Base-by-base conservation (phyloP, 2,113 vertebrate species). In the Monarcha castaneiventris region DNA sequence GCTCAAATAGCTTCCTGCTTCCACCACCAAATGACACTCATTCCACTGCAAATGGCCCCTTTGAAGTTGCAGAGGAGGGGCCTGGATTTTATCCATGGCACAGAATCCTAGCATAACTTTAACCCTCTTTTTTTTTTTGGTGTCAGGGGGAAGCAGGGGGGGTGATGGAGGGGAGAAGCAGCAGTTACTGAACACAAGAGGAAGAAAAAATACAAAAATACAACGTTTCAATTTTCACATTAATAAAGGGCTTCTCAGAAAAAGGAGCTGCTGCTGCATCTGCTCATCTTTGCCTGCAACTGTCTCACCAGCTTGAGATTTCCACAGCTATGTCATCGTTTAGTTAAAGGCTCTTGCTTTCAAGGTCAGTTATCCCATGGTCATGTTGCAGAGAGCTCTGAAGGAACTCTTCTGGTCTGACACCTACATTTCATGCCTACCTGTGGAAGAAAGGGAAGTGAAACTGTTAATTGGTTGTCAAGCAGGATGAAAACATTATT, bases 1-100 rank as follows among this genome's bases (percentile, higher is more conserved):
- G 56, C 48, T 46, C 64, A 85, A 67, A 87, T 55, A 91, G 39
- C 61, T 95, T 96, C 87, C 95, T 95, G 73, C 79, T 96, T 71
- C 76, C 83, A 90, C 76, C 80, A 84, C 72, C 72, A 92, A 96
- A 95, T 94, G 95, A 92, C 80, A 89, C 48, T 84, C 93, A 86
- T 95, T 95, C 92, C 87, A 30, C 69, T 54, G 49, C 76, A 92
- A 83, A 96, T 63, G 68, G 39, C 4, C 22, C 66, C 90, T 95
- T 96, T 93, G 90, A 97, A 95, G 92, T 48, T 2, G 0, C 21
- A 86, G 49, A 59, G 87, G 85, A 92, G 51, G 52, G 55, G 61
- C 33, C 59, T 90, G 93, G 61, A 88, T 93, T 90, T 96, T 85
- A 82, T 69, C 78, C 82, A 11, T 63, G 44, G 18, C n/a, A 72